phyloP scores from a whole-genome alignment of 1,140 invertebrate species.

The Procambarus clarkii region DNA sequence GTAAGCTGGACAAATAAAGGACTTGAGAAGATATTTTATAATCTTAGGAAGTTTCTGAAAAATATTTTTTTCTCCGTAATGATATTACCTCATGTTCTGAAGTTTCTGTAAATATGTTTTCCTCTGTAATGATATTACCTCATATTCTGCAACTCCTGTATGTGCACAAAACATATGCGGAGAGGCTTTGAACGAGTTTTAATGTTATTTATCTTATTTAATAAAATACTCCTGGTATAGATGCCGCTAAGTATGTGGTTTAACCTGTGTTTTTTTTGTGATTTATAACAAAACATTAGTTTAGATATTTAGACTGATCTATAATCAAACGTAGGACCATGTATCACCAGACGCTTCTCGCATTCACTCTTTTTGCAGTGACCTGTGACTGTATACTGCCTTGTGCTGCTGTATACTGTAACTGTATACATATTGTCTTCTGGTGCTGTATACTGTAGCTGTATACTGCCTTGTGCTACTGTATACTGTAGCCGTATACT shows the following conservation, averaged over 20 bases:
- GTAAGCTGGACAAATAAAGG: constrained; percentile 14
- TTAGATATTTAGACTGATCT: constrained; percentile 42
- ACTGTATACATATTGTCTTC: no score
- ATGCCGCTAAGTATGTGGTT: constrained; percentile 31
- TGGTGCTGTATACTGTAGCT: constrained; percentile 7
- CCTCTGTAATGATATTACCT: constrained; percentile 44
- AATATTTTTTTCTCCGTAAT: constrained; percentile 31
- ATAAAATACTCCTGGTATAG: constrained; percentile 25
- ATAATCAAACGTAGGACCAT: constrained; percentile 63
- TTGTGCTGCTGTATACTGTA: no score
- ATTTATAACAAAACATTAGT: constrained; percentile 45
- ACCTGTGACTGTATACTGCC: constrained; percentile 16
- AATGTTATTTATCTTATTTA: constrained; percentile 59
- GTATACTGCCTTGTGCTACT: constrained; percentile 30
- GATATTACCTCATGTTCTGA: constrained; percentile 9
- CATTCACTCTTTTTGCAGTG: constrained; percentile 57
- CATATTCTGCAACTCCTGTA: constrained; percentile 31
- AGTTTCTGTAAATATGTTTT: constrained; percentile 12
- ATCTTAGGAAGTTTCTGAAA: constrained; percentile 11
- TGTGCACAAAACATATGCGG: constrained; percentile 28
- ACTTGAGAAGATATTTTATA: neutral
- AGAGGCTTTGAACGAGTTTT: constrained; percentile 49
- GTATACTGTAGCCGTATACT: constrained; percentile 29
- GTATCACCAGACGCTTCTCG: constrained; percentile 56
- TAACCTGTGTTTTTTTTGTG: constrained; percentile 36